Evolutionary conservation across 2,888 invertebrate species (phyloP), one percentile per base, ranked within the genome.

Genomic region (Latheticus oryzae): DNA sequence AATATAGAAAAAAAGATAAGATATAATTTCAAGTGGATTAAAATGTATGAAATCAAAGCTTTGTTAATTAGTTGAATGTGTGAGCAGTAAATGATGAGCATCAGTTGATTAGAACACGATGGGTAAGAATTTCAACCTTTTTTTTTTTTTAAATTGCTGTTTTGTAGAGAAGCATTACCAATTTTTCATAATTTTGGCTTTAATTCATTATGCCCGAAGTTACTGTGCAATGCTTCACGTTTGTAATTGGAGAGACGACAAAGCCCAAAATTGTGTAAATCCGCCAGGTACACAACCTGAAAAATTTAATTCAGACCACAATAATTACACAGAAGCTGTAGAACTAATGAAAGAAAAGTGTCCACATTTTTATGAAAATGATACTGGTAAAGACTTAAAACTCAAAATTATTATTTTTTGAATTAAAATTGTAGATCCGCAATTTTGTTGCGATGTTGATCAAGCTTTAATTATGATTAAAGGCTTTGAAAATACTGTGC

Each of bases 401-500:
- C 11, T 3, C 5, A 12, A 2, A 30, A 11, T 24, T 21, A 4
- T 8, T 47, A 1, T 35, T 37, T 28, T 17, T 16, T 2, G 9
- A 15, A 37, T 26, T 30, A n/a, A 1, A 4, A n/a, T n/a, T n/a
- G 56, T 19, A 8, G 73, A 81, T 15, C 79, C 85, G 3, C 17
- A 70, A 1, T 78, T 87, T 0, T 92, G 91, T 70, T 92, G 91
- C 71, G 79, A 84, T 66, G 62, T 65, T 0, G 59, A 62, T 0
- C 89, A 89, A 74, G 68, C 88, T 0, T 2, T 56, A 0, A 75
- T 73, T 1, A 83, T 88, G 81, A 76, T 83, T 0, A 59, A 72
- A 0, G 85, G 82, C 32, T 79, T 93, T 61, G 63, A 75, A 1
- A 77, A 87, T 59, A 88, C 90, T 0, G 86, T 86, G 32, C 76